Evolutionary conservation across 2,888 invertebrate genomes (phyloP).

Genomic region (Heteropelma amictum): DNA sequence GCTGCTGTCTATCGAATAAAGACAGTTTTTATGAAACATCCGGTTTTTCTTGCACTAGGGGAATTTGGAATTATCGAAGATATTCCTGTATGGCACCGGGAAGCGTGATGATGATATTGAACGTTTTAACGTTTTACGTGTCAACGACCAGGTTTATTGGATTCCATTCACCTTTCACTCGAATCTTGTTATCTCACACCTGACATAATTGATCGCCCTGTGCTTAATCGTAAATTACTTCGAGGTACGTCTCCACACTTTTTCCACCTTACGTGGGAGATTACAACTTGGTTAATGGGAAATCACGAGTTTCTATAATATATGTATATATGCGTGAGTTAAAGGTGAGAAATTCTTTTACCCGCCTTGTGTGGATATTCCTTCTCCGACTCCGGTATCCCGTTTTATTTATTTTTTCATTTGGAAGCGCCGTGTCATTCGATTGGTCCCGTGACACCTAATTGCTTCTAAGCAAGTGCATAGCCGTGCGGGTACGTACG

Average conservation of each 20-base stretch:
- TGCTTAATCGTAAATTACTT: not conserved
- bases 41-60: not conserved
- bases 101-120: no score
- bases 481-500: conserved; percentile 4
- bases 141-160: not conserved
- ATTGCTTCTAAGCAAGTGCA: conserved; percentile 47
- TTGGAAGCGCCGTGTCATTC: conserved; percentile 26
- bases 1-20: not conserved
- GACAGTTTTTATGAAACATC: not conserved
- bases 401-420: conserved; percentile 15
- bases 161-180: not conserved
- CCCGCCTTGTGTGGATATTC: not conserved
- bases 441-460: conserved; percentile 40
- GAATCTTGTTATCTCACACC: not conserved
- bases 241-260: not conserved
- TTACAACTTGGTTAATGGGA: not conserved
- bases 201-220: not conserved
- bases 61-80: not conserved
- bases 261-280: no score
- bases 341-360: conserved; percentile 22
- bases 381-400: not conserved
- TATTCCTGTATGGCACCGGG: no score
- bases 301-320: not conserved
- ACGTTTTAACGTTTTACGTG: not conserved
- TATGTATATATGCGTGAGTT: not conserved